These are phyloP conservation scores for Corvus moneduloides DNA, from an alignment of 2,113 vertebrate species.

Conservation along the genomic window DNA sequence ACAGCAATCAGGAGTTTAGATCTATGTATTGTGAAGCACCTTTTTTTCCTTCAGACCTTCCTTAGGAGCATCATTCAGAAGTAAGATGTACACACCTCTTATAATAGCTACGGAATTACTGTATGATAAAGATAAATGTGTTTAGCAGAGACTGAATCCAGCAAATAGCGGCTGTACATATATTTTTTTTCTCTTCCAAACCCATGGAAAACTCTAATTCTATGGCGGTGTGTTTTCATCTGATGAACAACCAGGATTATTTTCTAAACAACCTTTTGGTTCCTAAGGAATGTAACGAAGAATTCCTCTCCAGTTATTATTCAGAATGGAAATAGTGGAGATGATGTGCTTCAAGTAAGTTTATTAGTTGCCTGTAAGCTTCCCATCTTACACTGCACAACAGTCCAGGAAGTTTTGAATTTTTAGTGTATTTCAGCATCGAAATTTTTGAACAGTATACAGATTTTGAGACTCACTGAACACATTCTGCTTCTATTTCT, in stretches of 20 bases:
- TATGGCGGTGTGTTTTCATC: neutral
- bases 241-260: neutral
- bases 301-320: slow-evolving; percentile 8
- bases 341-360: neutral
- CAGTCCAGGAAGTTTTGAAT: neutral
- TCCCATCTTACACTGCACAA: neutral
- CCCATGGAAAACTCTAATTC: neutral
- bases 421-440: neutral
- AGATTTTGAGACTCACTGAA: neutral
- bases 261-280: slow-evolving; percentile 6
- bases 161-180: slow-evolving; percentile 8
- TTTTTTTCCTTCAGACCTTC: slow-evolving; percentile 15
- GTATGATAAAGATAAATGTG: neutral
- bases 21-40: neutral
- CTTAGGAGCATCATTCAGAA: neutral
- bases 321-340: neutral
- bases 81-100: neutral
- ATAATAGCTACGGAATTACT: neutral
- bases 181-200: neutral
- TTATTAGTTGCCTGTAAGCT: neutral
- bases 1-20: neutral
- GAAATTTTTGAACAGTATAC: neutral
- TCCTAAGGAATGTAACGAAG: neutral
- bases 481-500: neutral
- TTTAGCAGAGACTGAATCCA: neutral